phyloP scores from a whole-genome alignment of 2,888 invertebrate species.

The Conistra vaccinii region DNA sequence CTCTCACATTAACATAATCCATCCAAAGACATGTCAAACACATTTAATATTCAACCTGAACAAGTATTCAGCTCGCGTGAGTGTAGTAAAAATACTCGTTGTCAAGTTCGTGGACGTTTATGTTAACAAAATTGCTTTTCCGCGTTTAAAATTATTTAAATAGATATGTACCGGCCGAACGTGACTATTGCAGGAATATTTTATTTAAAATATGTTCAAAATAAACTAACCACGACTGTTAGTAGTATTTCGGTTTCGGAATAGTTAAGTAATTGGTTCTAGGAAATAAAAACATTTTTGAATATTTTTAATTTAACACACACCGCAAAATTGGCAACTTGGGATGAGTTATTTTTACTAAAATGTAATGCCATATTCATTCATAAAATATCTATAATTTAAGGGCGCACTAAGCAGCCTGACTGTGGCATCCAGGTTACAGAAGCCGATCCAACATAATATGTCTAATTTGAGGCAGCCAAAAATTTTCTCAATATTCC shows the following conservation, averaged over 20 bases:
- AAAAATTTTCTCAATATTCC: too few species aligned
- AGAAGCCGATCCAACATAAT: too few species aligned
- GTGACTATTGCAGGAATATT: slow-evolving; percentile 28
- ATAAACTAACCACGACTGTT: slow-evolving; percentile 7
- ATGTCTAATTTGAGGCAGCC: too few species aligned
- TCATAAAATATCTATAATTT: background rate
- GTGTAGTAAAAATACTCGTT: slow-evolving; percentile 44
- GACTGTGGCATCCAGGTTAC: too few species aligned
- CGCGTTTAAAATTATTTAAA: slow-evolving; percentile 56
- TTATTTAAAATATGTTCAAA: slow-evolving; percentile 3
- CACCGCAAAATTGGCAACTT: background rate
- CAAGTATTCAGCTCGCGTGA: slow-evolving; percentile 43
- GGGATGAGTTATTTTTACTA: background rate
- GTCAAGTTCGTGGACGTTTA: slow-evolving; percentile 35
- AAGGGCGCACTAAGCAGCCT: too few species aligned
- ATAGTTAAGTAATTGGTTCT: background rate
- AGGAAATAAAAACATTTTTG: background rate
- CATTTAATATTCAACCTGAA: background rate
- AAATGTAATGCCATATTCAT: background rate
- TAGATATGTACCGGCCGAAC: slow-evolving; percentile 37
- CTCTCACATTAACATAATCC: background rate
- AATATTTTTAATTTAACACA: background rate
- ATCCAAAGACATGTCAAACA: slow-evolving; percentile 11
- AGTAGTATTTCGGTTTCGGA: slow-evolving; percentile 3
- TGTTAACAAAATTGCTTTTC: slow-evolving; percentile 38